phyloP scores from a whole-genome alignment of 2,113 vertebrate species.

The Neomonachus schauinslandi region DNA sequence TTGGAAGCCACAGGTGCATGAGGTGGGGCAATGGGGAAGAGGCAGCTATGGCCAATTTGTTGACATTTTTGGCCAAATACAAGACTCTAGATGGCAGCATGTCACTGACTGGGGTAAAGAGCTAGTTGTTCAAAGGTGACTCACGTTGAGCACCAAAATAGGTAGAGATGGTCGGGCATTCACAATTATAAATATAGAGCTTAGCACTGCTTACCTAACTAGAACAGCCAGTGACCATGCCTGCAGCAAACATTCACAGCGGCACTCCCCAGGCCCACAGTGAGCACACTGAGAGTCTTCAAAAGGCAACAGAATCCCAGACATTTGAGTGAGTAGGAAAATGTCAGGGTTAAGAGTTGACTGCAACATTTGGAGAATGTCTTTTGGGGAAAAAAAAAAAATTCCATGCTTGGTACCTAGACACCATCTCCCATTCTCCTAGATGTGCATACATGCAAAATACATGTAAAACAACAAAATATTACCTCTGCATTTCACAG shows the following conservation, averaged over 20 bases:
- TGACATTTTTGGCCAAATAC: not conserved
- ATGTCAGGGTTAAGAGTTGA: not conserved
- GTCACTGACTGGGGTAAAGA: constrained; percentile 23
- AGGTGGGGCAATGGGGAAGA: not conserved
- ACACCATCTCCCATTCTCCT: not conserved
- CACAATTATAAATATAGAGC: not conserved
- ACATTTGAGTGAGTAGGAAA: not conserved
- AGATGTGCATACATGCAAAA: not conserved
- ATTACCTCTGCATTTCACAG: not conserved
- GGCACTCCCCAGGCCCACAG: not conserved
- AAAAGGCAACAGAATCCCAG: not conserved
- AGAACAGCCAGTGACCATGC: not conserved
- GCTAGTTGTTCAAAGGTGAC: not conserved
- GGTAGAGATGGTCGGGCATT: not conserved
- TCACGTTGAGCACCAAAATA: not conserved
- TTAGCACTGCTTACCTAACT: not conserved
- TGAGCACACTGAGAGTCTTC: not conserved
- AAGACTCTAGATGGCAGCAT: constrained; percentile 76
- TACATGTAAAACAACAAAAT: not conserved
- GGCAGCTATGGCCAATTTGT: not conserved
- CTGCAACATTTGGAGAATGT: not conserved
- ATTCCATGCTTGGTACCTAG: not conserved
- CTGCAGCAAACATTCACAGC: not conserved
- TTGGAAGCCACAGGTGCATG: not conserved
- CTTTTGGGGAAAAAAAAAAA: not conserved